These are phyloP conservation scores for Abramis brama DNA, from an alignment of 2,113 vertebrate species.

Conservation along the genomic window DNA sequence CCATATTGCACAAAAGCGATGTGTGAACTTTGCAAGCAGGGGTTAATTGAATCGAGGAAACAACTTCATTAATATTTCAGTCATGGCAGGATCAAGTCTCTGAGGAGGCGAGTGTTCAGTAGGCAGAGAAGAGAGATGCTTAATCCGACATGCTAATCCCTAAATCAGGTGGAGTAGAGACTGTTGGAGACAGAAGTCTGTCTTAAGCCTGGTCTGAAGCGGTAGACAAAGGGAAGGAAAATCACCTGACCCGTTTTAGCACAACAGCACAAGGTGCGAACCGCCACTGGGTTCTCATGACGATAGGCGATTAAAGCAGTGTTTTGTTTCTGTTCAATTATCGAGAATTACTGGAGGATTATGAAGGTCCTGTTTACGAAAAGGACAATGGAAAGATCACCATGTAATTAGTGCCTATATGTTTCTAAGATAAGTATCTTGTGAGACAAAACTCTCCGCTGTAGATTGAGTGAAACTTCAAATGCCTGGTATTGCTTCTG, in stretches of 20 bases:
- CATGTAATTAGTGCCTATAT: background rate
- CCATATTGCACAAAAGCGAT: slow-evolving; percentile 75
- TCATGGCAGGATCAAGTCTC: slow-evolving; percentile 63
- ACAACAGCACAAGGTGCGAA: background rate
- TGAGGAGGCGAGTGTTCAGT: slow-evolving; percentile 53
- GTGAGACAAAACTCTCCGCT: background rate
- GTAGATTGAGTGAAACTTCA: background rate
- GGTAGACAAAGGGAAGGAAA: slow-evolving; percentile 6
- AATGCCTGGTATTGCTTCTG: background rate
- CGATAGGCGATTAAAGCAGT: slow-evolving; percentile 32
- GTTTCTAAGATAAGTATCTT: background rate
- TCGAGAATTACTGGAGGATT: slow-evolving; percentile 11
- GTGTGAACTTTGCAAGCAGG: slow-evolving; percentile 71
- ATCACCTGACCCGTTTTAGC: background rate
- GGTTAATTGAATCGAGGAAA: slow-evolving; percentile 80
- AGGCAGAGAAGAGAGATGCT: slow-evolving; percentile 22
- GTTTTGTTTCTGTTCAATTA: background rate
- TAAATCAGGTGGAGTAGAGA: slow-evolving; percentile 2
- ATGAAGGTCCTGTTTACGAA: slow-evolving; percentile 8
- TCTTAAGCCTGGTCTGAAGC: background rate
- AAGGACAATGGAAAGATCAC: background rate
- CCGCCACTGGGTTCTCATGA: slow-evolving; percentile 25
- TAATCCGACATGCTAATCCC: slow-evolving; percentile 28
- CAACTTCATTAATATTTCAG: slow-evolving; percentile 70
- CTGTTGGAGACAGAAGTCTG: slow-evolving; percentile 29